phyloP scores from a whole-genome alignment of 2,797 vertebrate species.

The Balearica regulorum region DNA sequence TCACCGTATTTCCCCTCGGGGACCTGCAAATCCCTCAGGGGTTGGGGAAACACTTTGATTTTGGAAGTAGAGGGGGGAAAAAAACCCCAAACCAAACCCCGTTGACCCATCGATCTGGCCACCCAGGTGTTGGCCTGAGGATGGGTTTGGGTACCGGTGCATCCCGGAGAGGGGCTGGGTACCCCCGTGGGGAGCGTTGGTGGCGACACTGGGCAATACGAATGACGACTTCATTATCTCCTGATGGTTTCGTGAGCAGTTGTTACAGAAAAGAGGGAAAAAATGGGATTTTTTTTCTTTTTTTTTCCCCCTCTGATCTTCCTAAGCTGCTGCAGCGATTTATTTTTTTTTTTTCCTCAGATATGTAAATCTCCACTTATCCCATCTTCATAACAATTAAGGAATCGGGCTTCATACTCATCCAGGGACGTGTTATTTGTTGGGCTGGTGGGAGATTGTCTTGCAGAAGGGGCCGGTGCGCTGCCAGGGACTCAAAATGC shows the following conservation, averaged over 20 bases:
- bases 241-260: not conserved
- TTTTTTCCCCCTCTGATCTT: not conserved
- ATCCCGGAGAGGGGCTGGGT: too few relatives aligned
- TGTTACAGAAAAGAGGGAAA: constrained; percentile 7
- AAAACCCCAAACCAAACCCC: too few relatives aligned
- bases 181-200: too few relatives aligned
- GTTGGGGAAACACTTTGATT: not conserved
- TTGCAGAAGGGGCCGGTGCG: not conserved
- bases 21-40: not conserved
- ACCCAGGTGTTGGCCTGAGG: not conserved
- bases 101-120: rapidly evolving
- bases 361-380: constrained; percentile 60
- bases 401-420: not conserved
- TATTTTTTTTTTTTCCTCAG: not conserved
- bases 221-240: constrained; percentile 19
- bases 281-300: not conserved
- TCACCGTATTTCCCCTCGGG: rapidly evolving
- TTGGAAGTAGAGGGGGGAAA: rapidly evolving
- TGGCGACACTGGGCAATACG: not conserved
- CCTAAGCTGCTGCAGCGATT: not conserved
- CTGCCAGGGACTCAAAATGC: not conserved
- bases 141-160: not conserved
- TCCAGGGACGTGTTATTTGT: not conserved
- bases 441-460: not conserved
- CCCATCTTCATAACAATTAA: not conserved